Conservation (phyloP, 2,888 invertebrate genomes). For the Dryococelus australis region DNA sequence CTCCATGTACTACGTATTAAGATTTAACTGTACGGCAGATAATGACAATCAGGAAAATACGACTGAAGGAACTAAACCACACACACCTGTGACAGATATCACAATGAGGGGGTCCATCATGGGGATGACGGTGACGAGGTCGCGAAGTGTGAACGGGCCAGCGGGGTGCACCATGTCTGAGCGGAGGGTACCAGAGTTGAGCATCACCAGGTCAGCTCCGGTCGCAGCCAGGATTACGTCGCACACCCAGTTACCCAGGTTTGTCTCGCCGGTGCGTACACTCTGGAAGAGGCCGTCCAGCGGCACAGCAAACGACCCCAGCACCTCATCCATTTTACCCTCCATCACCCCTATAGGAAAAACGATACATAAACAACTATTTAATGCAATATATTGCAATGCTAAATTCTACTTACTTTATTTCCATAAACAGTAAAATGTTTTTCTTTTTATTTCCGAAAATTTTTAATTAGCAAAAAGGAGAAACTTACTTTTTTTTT, state of each 20-base stretch:
- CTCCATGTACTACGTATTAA: too few relatives aligned
- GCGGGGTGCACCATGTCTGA: slow-evolving; percentile 80
- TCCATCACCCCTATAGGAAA: slow-evolving; percentile 73
- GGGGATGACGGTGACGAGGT: slow-evolving; percentile 83
- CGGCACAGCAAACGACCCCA: slow-evolving; percentile 86
- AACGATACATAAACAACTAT: not conserved
- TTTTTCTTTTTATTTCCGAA: too few relatives aligned
- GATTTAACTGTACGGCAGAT: too few relatives aligned
- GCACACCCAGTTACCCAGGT: slow-evolving; percentile 80
- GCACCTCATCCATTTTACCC: slow-evolving; percentile 82
- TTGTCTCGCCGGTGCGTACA: slow-evolving; percentile 85
- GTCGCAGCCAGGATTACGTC: slow-evolving; percentile 85
- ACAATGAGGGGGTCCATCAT: slow-evolving; percentile 86
- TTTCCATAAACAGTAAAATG: too few relatives aligned
- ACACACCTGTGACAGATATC: slow-evolving; percentile 71
- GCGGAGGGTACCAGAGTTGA: slow-evolving; percentile 88
- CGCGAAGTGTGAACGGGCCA: slow-evolving; percentile 85
- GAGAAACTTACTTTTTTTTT: too few relatives aligned
- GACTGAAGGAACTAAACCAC: not conserved
- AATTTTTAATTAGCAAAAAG: too few relatives aligned
- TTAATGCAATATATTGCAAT: too few relatives aligned
- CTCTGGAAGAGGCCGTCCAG: slow-evolving; percentile 84
- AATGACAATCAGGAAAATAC: too few relatives aligned
- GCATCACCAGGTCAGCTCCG: slow-evolving; percentile 82
- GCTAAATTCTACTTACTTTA: too few relatives aligned